These are phyloP conservation scores for Brachyhypopomus occidentalis DNA, from an alignment of 2,113 vertebrate genomes.

Conservation along the genomic window DNA sequence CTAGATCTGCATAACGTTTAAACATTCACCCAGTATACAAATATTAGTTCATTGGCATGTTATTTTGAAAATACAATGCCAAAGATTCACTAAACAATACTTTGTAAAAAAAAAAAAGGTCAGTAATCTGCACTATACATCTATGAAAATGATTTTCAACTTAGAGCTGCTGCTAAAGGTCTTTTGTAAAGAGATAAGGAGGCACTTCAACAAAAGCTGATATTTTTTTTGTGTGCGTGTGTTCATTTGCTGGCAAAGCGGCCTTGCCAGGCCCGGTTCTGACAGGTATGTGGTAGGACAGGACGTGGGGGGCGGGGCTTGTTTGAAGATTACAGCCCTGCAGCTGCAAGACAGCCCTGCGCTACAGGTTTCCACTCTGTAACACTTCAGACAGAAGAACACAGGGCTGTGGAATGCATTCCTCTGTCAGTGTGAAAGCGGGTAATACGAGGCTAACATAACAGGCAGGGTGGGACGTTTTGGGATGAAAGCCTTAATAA, in stretches of 20 bases:
- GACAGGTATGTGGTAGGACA: constrained; percentile 3
- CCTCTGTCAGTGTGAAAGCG: not conserved
- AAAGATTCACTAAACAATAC: not conserved
- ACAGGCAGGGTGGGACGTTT: constrained; percentile 1
- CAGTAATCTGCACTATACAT: no score
- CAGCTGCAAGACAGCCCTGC: not conserved
- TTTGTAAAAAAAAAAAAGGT: not conserved
- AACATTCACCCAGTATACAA: not conserved
- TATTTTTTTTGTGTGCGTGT: no score
- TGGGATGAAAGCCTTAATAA: not conserved
- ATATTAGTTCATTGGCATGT: not conserved
- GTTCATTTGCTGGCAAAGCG: no score
- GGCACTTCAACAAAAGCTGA: no score
- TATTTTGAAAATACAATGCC: not conserved
- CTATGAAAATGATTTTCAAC: no score
- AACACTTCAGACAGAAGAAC: constrained; percentile 4
- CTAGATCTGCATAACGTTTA: not conserved
- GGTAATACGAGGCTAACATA: constrained; percentile 3
- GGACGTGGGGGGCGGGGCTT: not conserved
- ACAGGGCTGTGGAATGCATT: not conserved
- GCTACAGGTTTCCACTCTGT: not conserved
- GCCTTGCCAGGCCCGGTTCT: not conserved
- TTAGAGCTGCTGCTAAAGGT: no score
- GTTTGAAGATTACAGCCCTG: not conserved
- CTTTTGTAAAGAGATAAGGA: no score